phyloP scores from a whole-genome alignment of 2,888 invertebrate genomes.

The Sesamia inferens region DNA sequence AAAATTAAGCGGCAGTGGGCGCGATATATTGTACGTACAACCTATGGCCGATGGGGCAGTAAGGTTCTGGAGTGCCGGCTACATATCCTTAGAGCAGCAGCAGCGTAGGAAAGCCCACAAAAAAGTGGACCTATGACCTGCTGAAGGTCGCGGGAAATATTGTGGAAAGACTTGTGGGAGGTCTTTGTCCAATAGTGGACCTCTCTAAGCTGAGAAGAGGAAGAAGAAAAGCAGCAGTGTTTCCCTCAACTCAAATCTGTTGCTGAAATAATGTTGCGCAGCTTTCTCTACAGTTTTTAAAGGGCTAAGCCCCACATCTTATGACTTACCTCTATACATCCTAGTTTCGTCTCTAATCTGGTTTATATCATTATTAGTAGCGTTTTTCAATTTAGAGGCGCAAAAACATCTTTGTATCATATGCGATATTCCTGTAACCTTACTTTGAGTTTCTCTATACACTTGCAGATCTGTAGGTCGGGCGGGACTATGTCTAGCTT shows the following conservation, averaged over 20 bases:
- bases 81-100: no score
- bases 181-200: no score
- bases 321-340: slow-evolving; percentile 19
- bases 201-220: no score
- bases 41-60: no score
- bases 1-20: no score
- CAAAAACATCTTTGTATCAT: slow-evolving; percentile 16
- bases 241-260: not conserved
- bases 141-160: no score
- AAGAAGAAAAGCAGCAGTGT: no score
- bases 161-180: no score
- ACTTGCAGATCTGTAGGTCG: not conserved
- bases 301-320: not conserved
- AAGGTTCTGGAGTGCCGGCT: no score
- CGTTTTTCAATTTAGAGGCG: slow-evolving; percentile 2
- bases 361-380: slow-evolving; percentile 17
- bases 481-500: not conserved
- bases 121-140: no score
- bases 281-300: not conserved
- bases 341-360: not conserved
- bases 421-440: not conserved
- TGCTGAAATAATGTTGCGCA: not conserved
- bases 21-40: no score
- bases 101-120: no score
- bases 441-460: not conserved